A percentile compares a stretch with the other conserved stretches of the same genome.
Evolutionary conservation across 2,797 vertebrate species (phyloP).

Genomic region (Anas capensis): DNA sequence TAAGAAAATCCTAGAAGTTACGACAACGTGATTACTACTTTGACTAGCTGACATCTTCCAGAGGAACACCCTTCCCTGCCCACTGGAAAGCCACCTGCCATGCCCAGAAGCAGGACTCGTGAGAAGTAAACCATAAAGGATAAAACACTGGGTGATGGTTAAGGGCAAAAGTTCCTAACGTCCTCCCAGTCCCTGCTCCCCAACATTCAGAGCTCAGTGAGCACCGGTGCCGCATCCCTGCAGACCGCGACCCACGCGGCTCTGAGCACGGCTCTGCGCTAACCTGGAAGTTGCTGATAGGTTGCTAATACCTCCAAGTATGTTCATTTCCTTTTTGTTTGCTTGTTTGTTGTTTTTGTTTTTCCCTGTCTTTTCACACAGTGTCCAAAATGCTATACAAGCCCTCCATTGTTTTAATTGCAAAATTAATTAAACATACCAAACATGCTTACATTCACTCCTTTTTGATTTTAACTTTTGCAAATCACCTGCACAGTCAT

Average conservation of each 20-base stretch:
- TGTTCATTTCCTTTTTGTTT: neutral
- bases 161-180: neutral
- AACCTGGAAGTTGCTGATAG: neutral
- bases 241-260: fast-evolving
- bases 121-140: too few species aligned
- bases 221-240: neutral
- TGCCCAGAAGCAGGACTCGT: too few species aligned
- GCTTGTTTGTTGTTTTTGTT: too few species aligned
- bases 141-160: neutral
- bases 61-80: neutral
- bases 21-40: neutral
- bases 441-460: neutral
- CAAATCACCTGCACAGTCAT: neutral
- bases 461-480: constrained; percentile 20
- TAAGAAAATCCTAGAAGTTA: neutral
- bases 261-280: fast-evolving
- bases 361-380: neutral
- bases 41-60: neutral
- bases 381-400: neutral
- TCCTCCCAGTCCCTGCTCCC: neutral
- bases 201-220: neutral
- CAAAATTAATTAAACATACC: neutral
- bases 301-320: neutral
- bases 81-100: neutral
- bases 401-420: neutral